A percentile compares a stretch with the other conserved stretches of the same genome.
Evolutionary conservation across 2,888 invertebrate species (phyloP).

Genomic region (Dasypogon diadema): DNA sequence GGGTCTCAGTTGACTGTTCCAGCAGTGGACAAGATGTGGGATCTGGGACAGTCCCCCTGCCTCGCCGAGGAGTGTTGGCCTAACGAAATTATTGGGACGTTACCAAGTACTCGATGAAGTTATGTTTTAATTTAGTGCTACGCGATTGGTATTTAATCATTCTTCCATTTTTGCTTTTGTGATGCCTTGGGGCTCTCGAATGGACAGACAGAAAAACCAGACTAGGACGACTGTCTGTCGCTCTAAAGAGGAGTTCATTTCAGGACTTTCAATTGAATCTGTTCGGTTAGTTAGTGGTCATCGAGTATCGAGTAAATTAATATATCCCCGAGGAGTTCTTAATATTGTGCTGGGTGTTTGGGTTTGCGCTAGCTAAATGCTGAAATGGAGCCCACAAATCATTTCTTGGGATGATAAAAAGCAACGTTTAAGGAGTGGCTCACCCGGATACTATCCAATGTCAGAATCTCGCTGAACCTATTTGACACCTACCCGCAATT

Average conservation of each 20-base stretch:
- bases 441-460: constrained; percentile 20
- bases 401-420: neutral
- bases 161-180: constrained; percentile 31
- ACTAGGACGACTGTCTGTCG: constrained; percentile 11
- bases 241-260: constrained; percentile 42
- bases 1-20: constrained; percentile 20
- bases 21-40: constrained; percentile 53
- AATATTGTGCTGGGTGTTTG: neutral
- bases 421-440: constrained; percentile 1
- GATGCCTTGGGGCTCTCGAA: neutral
- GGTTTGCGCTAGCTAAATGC: neutral
- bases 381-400: neutral
- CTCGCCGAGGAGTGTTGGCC: constrained; percentile 22
- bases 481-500: constrained; percentile 8
- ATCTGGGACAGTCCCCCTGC: constrained; percentile 56
- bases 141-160: constrained; percentile 54
- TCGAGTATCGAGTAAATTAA: constrained; percentile 6
- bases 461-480: neutral
- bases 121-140: constrained; percentile 54
- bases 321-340: constrained; percentile 6
- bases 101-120: constrained; percentile 44
- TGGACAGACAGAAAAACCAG: neutral
- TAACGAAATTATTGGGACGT: constrained; percentile 47
- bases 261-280: constrained; percentile 30
- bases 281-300: constrained; percentile 31